A percentile compares a stretch with the other conserved stretches of the same genome.
Conservation (phyloP, 2,797 vertebrate species). For the Acanthurus tractus region DNA sequence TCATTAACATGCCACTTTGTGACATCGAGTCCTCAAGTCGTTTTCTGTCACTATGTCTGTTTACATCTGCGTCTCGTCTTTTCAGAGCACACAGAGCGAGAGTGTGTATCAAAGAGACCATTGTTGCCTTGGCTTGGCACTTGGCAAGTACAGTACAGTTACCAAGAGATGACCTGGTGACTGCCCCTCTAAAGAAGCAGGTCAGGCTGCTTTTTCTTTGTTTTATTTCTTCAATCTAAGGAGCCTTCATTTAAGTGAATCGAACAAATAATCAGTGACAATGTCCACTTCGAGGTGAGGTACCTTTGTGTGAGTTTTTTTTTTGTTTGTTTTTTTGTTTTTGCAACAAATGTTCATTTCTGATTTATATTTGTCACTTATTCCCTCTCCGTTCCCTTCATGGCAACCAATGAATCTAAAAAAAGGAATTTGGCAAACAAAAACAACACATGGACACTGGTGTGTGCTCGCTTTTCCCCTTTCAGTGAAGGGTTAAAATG, state of each 20-base stretch:
- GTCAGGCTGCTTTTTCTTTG: constrained; percentile 9
- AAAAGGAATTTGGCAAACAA: constrained; percentile 56
- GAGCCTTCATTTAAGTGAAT: constrained; percentile 19
- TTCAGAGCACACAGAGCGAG: constrained; percentile 39
- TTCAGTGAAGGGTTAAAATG: constrained; percentile 55
- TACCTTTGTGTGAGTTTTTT: constrained; percentile 35
- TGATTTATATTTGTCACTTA: not conserved
- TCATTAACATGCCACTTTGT: constrained; percentile 41
- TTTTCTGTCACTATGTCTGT: constrained; percentile 20
- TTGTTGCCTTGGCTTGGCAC: constrained; percentile 72
- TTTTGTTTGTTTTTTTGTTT: not conserved
- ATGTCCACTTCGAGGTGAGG: constrained; percentile 34
- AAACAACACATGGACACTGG: not conserved
- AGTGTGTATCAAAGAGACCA: constrained; percentile 60
- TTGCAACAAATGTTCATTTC: constrained; percentile 27
- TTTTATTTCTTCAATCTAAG: not conserved
- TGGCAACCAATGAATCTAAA: not conserved
- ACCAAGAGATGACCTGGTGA: constrained; percentile 43
- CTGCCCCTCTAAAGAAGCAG: constrained; percentile 20
- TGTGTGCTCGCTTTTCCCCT: constrained; percentile 36
- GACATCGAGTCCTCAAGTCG: constrained; percentile 35
- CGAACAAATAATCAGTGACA: not conserved
- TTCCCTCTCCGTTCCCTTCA: constrained; percentile 7
- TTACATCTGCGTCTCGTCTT: constrained; percentile 26
- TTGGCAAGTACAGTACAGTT: constrained; percentile 59